Conservation (phyloP, 2,888 invertebrate species). For the Andrena bicolor region DNA sequence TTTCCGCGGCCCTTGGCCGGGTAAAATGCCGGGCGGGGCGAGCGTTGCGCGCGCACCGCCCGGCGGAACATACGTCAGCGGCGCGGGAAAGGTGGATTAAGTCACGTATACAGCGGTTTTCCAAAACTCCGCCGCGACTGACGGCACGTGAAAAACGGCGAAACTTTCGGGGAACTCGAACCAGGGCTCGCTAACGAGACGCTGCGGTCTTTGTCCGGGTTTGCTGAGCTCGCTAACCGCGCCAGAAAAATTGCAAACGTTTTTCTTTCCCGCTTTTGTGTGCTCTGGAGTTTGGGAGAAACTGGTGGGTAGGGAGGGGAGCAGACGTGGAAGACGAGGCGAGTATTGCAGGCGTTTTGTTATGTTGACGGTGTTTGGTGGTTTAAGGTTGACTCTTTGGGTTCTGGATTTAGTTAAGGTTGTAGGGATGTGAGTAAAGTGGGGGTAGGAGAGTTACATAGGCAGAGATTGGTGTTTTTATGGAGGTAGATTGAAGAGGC, state of each 20-base stretch:
- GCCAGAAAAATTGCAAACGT: constrained; percentile 30
- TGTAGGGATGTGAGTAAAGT: neutral
- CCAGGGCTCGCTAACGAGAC: constrained; percentile 41
- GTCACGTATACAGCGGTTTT: constrained; percentile 10
- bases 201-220: constrained; percentile 19
- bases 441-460: no score
- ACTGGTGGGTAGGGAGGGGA: neutral
- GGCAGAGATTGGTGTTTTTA: no score
- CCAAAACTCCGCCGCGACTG: neutral
- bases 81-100: constrained; percentile 24
- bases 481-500: no score
- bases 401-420: constrained; percentile 9
- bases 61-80: neutral
- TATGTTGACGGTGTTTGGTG: neutral
- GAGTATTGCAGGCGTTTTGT: constrained; percentile 6
- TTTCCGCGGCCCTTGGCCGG: constrained; percentile 55
- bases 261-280: constrained; percentile 24
- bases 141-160: constrained; percentile 12
- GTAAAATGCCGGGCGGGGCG: neutral
- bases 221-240: constrained; percentile 30
- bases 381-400: neutral
- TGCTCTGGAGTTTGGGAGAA: neutral
- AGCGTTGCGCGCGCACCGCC: neutral
- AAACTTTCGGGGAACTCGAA: constrained; percentile 28
- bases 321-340: neutral